A percentile compares a stretch with the other conserved stretches of the same genome.
Evolutionary conservation across 2,888 invertebrate species (phyloP).

Genomic region (Xestia ashworthii): DNA sequence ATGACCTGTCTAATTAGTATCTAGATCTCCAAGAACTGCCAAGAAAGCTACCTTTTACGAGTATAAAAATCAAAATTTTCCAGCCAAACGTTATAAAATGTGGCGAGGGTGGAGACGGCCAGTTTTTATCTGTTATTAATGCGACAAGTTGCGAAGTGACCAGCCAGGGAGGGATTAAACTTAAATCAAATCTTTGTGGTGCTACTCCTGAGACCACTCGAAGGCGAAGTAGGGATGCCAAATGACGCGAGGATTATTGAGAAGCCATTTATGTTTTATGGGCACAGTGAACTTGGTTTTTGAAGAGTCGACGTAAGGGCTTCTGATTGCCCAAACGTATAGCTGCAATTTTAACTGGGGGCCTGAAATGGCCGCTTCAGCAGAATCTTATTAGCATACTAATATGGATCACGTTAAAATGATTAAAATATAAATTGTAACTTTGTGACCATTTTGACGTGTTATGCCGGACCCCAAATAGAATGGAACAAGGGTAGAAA

Average conservation of each 20-base stretch:
- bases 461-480: no score
- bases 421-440: no score
- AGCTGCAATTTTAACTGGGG: background rate
- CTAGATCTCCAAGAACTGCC: background rate
- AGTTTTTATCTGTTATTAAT: conserved; percentile 65
- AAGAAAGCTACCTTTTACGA: conserved; percentile 16
- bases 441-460: no score
- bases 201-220: conserved; percentile 43
- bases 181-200: conserved; percentile 62
- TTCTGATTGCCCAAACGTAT: background rate
- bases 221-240: conserved; percentile 33
- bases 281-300: background rate
- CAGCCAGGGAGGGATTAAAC: conserved; percentile 54
- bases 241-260: conserved; percentile 24
- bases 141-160: conserved; percentile 62
- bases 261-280: conserved; percentile 12
- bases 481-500: no score
- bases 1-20: conserved; percentile 16
- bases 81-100: conserved; percentile 50
- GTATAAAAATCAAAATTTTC: conserved; percentile 48
- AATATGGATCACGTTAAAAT: no score
- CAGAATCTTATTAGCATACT: no score
- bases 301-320: background rate
- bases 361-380: no score
- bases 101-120: conserved; percentile 26